Percentiles rank a stretch among this genome's conserved stretches.
These are phyloP conservation scores for Hirundichthys speculiger DNA, from an alignment of 2,113 vertebrate genomes.

Conservation along the genomic window DNA sequence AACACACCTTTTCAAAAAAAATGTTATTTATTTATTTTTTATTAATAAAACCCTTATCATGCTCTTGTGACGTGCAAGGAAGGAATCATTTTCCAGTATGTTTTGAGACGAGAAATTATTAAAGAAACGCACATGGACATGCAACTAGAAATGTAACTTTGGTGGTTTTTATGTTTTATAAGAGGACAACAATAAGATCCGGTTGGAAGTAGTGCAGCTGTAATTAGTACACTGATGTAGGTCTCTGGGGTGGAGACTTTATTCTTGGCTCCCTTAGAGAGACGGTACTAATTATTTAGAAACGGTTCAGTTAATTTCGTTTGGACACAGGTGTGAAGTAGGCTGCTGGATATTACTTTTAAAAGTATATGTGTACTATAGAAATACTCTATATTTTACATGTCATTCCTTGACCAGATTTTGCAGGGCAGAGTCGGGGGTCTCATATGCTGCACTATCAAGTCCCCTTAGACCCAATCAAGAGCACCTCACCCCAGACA, in stretches of 20 bases:
- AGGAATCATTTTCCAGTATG: background rate
- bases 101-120: background rate
- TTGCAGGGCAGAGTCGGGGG: slow-evolving; percentile 6
- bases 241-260: slow-evolving; percentile 44
- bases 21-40: too few relatives aligned
- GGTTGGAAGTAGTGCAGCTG: slow-evolving; percentile 41
- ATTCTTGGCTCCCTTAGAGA: slow-evolving; percentile 45
- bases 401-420: background rate
- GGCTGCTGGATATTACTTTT: background rate
- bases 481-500: slow-evolving; percentile 17
- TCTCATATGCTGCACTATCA: background rate
- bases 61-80: background rate
- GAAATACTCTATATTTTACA: too few relatives aligned
- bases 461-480: slow-evolving; percentile 68
- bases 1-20: too few relatives aligned
- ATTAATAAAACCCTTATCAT: too few relatives aligned
- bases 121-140: too few relatives aligned
- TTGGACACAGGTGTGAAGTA: slow-evolving; percentile 1
- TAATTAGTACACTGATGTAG: slow-evolving; percentile 57
- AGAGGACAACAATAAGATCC: background rate
- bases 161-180: background rate
- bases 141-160: background rate
- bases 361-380: too few relatives aligned
- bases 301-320: slow-evolving; percentile 62
- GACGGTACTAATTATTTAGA: slow-evolving; percentile 54